Evolutionary conservation across 2,113 vertebrate genomes (phyloP).

Genomic region (Oryzias celebensis): DNA sequence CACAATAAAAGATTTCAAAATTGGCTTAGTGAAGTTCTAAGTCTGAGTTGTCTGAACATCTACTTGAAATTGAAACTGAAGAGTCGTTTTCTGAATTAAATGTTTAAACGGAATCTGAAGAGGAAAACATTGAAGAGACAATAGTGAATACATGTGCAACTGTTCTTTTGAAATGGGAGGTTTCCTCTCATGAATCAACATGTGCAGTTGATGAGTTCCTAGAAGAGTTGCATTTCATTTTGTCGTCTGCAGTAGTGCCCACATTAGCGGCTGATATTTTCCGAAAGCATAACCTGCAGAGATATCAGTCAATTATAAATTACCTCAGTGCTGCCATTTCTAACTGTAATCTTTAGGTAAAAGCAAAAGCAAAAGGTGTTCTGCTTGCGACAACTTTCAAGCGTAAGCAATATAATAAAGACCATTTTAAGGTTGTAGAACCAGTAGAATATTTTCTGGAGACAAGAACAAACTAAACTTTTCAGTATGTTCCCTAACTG

Average conservation of each 20-base stretch:
- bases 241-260: neutral
- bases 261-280: neutral
- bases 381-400: slow-evolving; percentile 16
- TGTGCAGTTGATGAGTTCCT: neutral
- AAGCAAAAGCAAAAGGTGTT: slow-evolving; percentile 11
- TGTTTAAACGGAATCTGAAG: no score
- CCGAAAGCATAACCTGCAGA: neutral
- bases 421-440: slow-evolving; percentile 19
- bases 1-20: no score
- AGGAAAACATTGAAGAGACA: no score
- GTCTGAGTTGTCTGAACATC: no score
- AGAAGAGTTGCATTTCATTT: neutral
- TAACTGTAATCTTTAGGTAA: slow-evolving; percentile 25
- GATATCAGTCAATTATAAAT: slow-evolving; percentile 2
- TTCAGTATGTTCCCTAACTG: slow-evolving; percentile 4
- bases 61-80: no score
- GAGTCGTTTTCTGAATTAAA: no score
- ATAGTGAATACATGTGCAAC: neutral
- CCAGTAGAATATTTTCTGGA: slow-evolving; percentile 5
- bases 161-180: neutral
- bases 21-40: no score
- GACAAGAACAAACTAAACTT: neutral
- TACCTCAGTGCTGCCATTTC: slow-evolving; percentile 20
- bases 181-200: neutral
- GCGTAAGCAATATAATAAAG: slow-evolving; percentile 26